Conservation (phyloP, 2,888 invertebrate genomes). For the Gasteruption jaculator region DNA sequence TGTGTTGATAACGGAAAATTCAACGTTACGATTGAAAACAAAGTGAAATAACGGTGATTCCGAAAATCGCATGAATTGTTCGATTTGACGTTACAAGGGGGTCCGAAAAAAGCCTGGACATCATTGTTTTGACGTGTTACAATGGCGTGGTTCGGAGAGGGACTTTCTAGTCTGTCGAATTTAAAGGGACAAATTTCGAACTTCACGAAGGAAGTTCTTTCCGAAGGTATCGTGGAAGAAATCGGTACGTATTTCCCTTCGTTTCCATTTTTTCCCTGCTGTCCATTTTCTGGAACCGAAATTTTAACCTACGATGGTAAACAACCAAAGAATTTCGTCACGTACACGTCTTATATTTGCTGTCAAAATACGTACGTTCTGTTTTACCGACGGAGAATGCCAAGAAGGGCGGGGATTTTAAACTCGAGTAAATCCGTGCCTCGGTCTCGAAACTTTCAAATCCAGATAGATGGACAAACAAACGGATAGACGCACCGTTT, state of each 20-base stretch:
- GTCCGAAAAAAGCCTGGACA: too few species aligned
- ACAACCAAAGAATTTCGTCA: background rate
- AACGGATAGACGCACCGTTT: too few species aligned
- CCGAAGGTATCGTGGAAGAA: slow-evolving; percentile 66
- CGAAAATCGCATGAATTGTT: too few species aligned
- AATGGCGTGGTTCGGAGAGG: slow-evolving; percentile 51
- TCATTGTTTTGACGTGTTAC: slow-evolving; percentile 46
- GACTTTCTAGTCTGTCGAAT: slow-evolving; percentile 51
- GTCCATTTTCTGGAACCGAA: too few species aligned
- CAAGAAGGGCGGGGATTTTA: too few species aligned
- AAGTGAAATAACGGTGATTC: too few species aligned
- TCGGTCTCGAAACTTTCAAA: too few species aligned
- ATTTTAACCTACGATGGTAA: slow-evolving; percentile 2
- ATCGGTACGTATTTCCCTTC: slow-evolving; percentile 51
- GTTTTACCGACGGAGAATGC: slow-evolving; percentile 33
- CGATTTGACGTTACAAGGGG: too few species aligned
- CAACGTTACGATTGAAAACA: too few species aligned
- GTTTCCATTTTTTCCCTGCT: background rate
- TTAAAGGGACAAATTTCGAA: slow-evolving; percentile 84
- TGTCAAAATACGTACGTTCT: slow-evolving; percentile 46
- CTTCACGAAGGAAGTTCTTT: slow-evolving; percentile 84
- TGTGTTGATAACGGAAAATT: too few species aligned
- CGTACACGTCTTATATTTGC: slow-evolving; percentile 3
- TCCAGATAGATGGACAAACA: too few species aligned
- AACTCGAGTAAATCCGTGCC: too few species aligned